phyloP scores from a whole-genome alignment of 2,888 invertebrate genomes.

The Euzetes globulus region DNA sequence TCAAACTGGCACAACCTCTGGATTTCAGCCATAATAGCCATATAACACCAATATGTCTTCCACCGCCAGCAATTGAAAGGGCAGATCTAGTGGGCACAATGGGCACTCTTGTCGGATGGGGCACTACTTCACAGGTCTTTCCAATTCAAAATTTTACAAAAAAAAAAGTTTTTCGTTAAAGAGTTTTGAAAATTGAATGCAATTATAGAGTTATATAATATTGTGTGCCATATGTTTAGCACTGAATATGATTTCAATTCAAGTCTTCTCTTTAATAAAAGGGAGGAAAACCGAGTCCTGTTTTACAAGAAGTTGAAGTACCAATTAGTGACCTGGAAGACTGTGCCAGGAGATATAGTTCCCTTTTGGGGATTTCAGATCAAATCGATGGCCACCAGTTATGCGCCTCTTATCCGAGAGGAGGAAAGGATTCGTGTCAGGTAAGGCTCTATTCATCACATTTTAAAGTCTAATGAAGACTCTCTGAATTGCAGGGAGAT shows the following conservation, averaged over 20 bases:
- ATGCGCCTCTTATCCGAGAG: conserved; percentile 26
- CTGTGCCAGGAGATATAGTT: conserved; percentile 23
- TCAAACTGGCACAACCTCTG: conserved; percentile 15
- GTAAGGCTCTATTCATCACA: background rate
- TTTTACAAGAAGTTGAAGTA: conserved; percentile 30
- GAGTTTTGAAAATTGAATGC: no score
- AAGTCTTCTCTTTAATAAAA: background rate
- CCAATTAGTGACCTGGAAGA: conserved; percentile 5
- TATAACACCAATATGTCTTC: conserved; percentile 32
- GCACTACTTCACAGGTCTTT: conserved; percentile 32
- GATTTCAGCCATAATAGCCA: background rate
- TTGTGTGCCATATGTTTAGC: no score
- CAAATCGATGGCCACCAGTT: conserved; percentile 22
- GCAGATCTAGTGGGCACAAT: background rate
- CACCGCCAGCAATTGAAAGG: conserved; percentile 8
- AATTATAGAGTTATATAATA: no score
- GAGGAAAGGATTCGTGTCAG: conserved; percentile 34
- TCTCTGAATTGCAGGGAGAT: conserved; percentile 53
- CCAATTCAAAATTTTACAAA: background rate
- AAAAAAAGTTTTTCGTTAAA: no score
- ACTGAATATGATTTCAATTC: no score
- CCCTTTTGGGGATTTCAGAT: background rate
- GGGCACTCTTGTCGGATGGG: conserved; percentile 35
- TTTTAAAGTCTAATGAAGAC: background rate
- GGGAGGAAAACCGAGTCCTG: conserved; percentile 7